Conservation (phyloP, 2,797 vertebrate genomes). For the Bufotes viridis region DNA sequence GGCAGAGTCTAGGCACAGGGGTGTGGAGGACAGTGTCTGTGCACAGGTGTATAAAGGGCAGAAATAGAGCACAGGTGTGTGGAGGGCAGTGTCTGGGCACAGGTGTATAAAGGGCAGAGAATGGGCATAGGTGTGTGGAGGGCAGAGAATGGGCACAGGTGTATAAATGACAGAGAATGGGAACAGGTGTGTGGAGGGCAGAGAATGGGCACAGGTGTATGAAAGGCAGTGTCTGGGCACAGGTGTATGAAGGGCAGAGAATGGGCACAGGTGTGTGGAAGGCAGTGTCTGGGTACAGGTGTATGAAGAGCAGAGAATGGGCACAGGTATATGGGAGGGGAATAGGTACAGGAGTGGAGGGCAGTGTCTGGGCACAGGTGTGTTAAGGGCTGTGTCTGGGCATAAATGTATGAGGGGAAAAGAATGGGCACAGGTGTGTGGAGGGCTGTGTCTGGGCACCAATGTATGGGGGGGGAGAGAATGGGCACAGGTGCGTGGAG, state of each 20-base stretch:
- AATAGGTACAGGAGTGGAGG: not conserved
- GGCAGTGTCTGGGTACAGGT: no score
- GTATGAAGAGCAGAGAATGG: no score
- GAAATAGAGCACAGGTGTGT: no score
- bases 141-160: no score
- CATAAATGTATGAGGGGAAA: not conserved
- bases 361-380: not conserved
- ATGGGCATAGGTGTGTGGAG: not conserved
- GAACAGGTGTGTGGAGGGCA: not conserved
- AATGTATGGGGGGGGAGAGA: not conserved
- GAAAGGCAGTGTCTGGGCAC: not conserved
- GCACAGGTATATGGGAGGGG: not conserved
- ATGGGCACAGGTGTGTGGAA: not conserved
- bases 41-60: not conserved
- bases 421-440: no score
- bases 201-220: no score
- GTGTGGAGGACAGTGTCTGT: not conserved
- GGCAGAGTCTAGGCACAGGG: not conserved
- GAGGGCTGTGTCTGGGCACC: not conserved
- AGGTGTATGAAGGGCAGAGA: not conserved
- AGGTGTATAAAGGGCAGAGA: not conserved
- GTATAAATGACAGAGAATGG: no score
- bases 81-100: not conserved
- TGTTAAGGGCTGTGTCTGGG: not conserved
- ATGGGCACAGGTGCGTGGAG: not conserved